Base-by-base conservation (phyloP, 2,113 vertebrate species). In the Leptobrachium ailaonicum region DNA sequence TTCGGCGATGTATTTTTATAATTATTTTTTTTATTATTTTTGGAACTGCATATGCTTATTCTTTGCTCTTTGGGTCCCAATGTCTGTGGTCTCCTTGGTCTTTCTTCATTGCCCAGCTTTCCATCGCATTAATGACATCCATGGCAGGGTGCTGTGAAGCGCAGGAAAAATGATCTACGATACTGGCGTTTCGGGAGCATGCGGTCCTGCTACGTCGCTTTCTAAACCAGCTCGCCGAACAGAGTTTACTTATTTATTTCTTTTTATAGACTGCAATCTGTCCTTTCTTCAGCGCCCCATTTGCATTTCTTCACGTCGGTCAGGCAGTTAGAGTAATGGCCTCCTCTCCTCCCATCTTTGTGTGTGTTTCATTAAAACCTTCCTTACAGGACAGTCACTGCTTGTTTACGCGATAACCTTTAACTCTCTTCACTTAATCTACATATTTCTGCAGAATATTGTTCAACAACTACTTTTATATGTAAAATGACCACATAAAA, bases 81-180 rank as follows among this genome's bases (percentile, higher is more conserved):
- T 32, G 20, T 32, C 20, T 45, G 84, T 85, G 82, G 82, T 83
- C 71, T 82, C 83, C 53, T 66, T 81, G 86, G 84, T 83, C 80
- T 0, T 71, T 83, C 77, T 87, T 86, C 85, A 80, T 85, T 82
- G 82, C 79, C 85, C 83, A 82, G 50, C 82, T 87, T 83, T 68
- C 83, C 58, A 76, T 87, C 83, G 79, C 88, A 79, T 82, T 70
- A 80, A 83, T 83, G 85, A 84, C 83, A 85, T 83, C 83, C 85
- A 82, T 85, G 86, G 85, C 85, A 85, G 73, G 76, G 84, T 82
- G 58, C 70, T 72, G 79, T 86, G 77, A 85, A 75, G 85, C 80
- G 77, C 83, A 79, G 86, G 75, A 60, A 5, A 40, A 62, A 50
- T 82, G 66, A 64, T 43, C 62, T 40, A 64, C 62, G 62, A 64